Evolutionary conservation across 1,140 invertebrate genomes (phyloP).

Genomic region (Formica exsecta): DNA sequence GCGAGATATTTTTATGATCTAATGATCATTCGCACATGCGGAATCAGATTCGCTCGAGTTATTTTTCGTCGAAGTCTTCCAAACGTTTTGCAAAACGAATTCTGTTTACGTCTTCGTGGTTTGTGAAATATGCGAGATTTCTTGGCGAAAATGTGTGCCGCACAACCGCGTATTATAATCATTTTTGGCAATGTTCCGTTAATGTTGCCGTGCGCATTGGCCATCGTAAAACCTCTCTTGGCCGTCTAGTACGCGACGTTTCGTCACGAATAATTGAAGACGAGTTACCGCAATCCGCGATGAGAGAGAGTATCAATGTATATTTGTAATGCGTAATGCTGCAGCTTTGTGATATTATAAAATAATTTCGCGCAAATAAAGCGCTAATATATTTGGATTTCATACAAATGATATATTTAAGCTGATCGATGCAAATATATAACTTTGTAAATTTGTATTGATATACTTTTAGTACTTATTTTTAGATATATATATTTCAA

Average conservation of each 20-base stretch:
- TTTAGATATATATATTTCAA: not conserved
- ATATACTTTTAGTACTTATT: too few species aligned
- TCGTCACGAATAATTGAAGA: slow-evolving; percentile 51
- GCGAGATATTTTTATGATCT: slow-evolving; percentile 18
- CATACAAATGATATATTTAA: not conserved
- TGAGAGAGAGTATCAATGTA: too few species aligned
- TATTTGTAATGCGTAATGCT: not conserved
- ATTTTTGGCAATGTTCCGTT: slow-evolving; percentile 55
- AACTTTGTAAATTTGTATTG: slow-evolving; percentile 5
- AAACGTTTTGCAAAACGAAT: slow-evolving; percentile 13
- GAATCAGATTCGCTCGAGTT: slow-evolving; percentile 10
- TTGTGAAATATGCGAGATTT: slow-evolving; percentile 13
- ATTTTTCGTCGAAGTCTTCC: slow-evolving; percentile 11
- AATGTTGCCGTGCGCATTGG: slow-evolving; percentile 29
- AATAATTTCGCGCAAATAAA: slow-evolving; percentile 1
- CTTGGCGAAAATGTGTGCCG: slow-evolving; percentile 29
- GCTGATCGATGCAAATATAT: not conserved
- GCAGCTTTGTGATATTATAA: not conserved
- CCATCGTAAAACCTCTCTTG: not conserved
- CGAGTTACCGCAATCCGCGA: slow-evolving; percentile 32
- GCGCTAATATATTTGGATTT: not conserved
- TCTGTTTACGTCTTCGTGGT: not conserved
- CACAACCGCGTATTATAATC: slow-evolving; percentile 51
- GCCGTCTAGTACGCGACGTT: slow-evolving; percentile 25
- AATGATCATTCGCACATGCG: not conserved